Percentiles rank a stretch among this genome's conserved stretches.
Evolutionary conservation across 2,888 invertebrate genomes (phyloP).

Genomic region (Liposcelis brunnea): DNA sequence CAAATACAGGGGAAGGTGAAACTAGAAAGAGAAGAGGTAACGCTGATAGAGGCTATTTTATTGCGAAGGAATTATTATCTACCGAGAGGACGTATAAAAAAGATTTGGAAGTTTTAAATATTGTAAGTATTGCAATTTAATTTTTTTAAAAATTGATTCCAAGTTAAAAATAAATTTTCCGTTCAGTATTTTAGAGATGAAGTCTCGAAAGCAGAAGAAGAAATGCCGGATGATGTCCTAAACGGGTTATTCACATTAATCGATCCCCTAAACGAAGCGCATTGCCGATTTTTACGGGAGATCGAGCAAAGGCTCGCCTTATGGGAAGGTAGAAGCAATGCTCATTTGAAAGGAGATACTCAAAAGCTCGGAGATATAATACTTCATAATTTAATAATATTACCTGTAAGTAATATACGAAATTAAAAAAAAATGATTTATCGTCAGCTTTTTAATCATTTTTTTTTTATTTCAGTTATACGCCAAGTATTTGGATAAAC

Average conservation of each 20-base stretch:
- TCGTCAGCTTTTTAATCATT: too few relatives aligned
- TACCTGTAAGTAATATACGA: conserved; percentile 30
- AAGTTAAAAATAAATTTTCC: conserved; percentile 9
- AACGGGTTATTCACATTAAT: conserved; percentile 39
- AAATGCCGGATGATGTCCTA: conserved; percentile 39
- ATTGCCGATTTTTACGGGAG: conserved; percentile 61
- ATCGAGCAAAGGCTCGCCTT: conserved; percentile 54
- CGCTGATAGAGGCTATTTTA: conserved; percentile 57
- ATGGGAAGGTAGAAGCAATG: conserved; percentile 47
- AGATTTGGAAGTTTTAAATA: conserved; percentile 79
- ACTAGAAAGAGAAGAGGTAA: conserved; percentile 22
- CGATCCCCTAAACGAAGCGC: conserved; percentile 64
- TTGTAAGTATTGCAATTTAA: conserved; percentile 37
- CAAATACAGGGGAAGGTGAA: background rate
- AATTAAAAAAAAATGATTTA: too few relatives aligned
- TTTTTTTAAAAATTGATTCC: conserved; percentile 3
- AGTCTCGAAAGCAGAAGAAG: conserved; percentile 37
- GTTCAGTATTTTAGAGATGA: conserved; percentile 57
- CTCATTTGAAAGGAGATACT: conserved; percentile 28
- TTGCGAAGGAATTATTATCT: conserved; percentile 86
- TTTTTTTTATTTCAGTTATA: conserved; percentile 34
- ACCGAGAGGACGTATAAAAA: conserved; percentile 91
- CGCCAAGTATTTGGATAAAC: conserved; percentile 53
- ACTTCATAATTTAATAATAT: conserved; percentile 41
- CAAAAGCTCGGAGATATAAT: conserved; percentile 61